A percentile compares a stretch with the other conserved stretches of the same genome.
phyloP scores from a whole-genome alignment of 2,888 invertebrate genomes.

The Amblyteles armatorius region DNA sequence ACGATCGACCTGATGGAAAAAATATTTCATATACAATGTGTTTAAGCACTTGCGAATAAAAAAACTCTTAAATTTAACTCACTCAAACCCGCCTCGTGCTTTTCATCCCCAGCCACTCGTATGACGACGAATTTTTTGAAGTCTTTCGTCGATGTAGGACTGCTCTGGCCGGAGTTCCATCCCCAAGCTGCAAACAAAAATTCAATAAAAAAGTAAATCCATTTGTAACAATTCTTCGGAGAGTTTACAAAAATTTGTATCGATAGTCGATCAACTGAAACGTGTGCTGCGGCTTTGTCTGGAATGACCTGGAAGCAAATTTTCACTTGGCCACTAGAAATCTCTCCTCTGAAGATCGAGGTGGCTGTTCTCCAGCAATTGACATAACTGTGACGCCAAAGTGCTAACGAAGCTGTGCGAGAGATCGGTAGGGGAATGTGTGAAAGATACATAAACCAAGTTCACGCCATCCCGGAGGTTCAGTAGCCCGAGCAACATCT shows the following conservation, averaged over 20 bases:
- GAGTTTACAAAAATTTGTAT: not conserved
- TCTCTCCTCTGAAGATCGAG: constrained; percentile 45
- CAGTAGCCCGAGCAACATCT: constrained; percentile 58
- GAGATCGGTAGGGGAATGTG: constrained; percentile 65
- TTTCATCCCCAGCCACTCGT: constrained; percentile 86
- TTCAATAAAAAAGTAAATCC: not conserved
- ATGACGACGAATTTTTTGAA: constrained; percentile 88
- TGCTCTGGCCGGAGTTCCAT: constrained; percentile 85
- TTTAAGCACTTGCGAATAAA: constrained; percentile 1
- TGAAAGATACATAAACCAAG: constrained; percentile 74
- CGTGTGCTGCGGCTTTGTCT: not conserved
- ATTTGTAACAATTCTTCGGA: not conserved
- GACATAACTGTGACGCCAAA: constrained; percentile 70
- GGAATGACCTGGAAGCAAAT: not conserved
- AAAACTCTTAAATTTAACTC: constrained; percentile 63
- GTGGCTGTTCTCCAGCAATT: constrained; percentile 43
- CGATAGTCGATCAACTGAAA: not conserved
- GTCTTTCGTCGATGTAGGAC: constrained; percentile 86
- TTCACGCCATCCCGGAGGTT: constrained; percentile 63
- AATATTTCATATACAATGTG: constrained; percentile 18
- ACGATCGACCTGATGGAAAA: constrained; percentile 79
- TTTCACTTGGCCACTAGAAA: not conserved
- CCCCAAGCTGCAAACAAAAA: constrained; percentile 84
- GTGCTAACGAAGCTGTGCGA: constrained; percentile 63
- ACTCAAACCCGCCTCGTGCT: constrained; percentile 84